These are phyloP conservation scores for Mustelus asterias DNA, from an alignment of 2,113 vertebrate genomes.

Conservation along the genomic window DNA sequence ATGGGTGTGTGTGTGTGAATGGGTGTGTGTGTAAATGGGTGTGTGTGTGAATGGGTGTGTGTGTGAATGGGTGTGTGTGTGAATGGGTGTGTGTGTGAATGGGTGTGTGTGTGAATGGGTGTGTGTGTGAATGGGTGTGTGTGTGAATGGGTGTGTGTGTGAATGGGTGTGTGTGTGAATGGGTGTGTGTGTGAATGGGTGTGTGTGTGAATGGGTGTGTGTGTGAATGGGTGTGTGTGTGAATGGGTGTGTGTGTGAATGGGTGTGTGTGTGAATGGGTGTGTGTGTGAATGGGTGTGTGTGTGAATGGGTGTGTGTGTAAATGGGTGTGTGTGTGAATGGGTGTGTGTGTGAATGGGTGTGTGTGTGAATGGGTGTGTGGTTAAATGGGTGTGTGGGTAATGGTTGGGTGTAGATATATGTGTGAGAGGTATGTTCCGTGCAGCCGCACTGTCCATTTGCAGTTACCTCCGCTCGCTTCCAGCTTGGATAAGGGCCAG, in stretches of 20 bases:
- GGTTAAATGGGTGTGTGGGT: too few species aligned
- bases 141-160: neutral
- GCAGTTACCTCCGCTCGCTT: slow-evolving; percentile 76
- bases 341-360: neutral
- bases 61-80: too few species aligned
- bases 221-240: neutral
- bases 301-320: neutral
- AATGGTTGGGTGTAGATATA: neutral
- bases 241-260: neutral
- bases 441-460: neutral
- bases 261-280: neutral
- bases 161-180: neutral
- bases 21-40: too few species aligned
- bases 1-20: too few species aligned
- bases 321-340: neutral
- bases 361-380: neutral
- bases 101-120: too few species aligned
- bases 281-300: neutral
- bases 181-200: neutral
- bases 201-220: neutral
- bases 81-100: too few species aligned
- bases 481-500: slow-evolving; percentile 57
- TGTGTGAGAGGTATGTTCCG: neutral
- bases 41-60: too few species aligned
- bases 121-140: neutral